Evolutionary conservation across 2,888 invertebrate genomes (phyloP), one percentile per base, ranked within the genome.

Genomic region (Allolobophora icterica): DNA sequence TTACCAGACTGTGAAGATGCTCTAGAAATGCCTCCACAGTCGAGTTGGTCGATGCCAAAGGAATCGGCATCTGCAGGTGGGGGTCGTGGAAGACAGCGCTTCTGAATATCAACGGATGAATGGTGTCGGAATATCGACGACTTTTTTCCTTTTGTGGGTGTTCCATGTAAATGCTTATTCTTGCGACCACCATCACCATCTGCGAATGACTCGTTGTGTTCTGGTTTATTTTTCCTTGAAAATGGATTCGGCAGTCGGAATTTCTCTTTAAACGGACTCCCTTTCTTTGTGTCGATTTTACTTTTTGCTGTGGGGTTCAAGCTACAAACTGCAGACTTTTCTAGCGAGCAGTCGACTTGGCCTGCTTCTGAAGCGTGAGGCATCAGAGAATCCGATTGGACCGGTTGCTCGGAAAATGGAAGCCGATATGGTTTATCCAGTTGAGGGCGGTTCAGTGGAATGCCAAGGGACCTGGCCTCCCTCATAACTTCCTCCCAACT

Each of bases 401-500:
- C 35, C 5, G n/a, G 24, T 8, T 35, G 35, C 0, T 87, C 87
- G 21, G 87, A 87, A 21, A 24, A 34, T 38, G 38, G 35, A 87
- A 35, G 21, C 38, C 30, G 35, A 87, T 34, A 87, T 13, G 87
- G 38, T 21, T 34, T 84, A n/a, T 84, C 84, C n/a, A 13, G 34
- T 33, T 84, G 84, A 6, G 87, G 87, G 34, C 87, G 35, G 24
- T 89, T 91, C 90, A 92, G 89, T n/a, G 93, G 93, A 89, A 93
- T 92, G 17, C 93, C 93, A 17, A 91, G 45, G 40, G 52, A 89
- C n/a, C 91, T 91, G 15, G 93, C 93, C 83, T 93, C 92, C 58
- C 84, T 87, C 92, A 92, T 91, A 24, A 93, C 91, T 33, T 93
- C 93, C 45, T 92, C 93, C 91, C 92, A 91, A 40, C 91, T 92